phyloP scores from a whole-genome alignment of 2,113 vertebrate genomes.

The Phalacrocorax pelagicus region DNA sequence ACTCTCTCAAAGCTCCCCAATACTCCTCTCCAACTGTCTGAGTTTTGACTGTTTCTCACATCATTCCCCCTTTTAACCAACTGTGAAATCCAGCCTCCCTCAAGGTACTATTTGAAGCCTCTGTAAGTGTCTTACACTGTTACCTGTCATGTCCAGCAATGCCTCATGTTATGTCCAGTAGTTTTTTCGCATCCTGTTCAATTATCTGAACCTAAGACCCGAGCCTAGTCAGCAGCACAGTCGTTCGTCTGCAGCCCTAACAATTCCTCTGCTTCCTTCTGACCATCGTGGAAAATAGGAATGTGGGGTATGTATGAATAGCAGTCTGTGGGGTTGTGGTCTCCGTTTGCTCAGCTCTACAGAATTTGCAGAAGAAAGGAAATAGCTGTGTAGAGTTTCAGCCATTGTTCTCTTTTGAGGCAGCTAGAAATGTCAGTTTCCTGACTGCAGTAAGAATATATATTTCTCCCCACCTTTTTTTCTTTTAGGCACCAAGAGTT shows the following conservation, averaged over 20 bases:
- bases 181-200: neutral
- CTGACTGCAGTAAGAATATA: neutral
- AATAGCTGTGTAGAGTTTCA: neutral
- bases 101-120: neutral
- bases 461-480: neutral
- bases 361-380: neutral
- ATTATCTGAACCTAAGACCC: neutral
- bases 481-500: conserved; percentile 89
- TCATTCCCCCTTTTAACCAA: neutral
- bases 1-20: neutral
- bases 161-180: neutral
- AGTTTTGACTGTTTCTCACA: neutral
- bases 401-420: neutral
- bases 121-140: neutral
- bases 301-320: neutral
- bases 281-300: neutral
- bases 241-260: neutral
- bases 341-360: neutral
- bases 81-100: neutral
- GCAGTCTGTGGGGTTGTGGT: neutral
- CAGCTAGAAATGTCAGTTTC: neutral
- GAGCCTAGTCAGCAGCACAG: neutral
- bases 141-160: neutral
- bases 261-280: neutral
- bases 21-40: neutral